These are phyloP conservation scores for Salvelinus fontinalis DNA, from an alignment of 2,113 vertebrate species.

Conservation along the genomic window DNA sequence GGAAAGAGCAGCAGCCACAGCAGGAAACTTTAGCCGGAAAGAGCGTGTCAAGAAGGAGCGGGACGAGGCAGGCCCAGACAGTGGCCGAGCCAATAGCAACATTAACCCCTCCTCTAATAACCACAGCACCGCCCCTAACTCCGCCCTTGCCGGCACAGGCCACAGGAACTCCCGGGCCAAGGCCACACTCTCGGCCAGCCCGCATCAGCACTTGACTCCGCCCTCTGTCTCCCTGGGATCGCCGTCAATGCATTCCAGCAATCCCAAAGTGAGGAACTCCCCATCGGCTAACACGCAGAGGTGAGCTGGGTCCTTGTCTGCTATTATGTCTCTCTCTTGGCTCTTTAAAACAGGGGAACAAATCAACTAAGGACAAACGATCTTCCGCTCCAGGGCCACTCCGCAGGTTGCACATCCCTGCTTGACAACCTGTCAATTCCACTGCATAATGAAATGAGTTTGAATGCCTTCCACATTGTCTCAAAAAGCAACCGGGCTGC, in stretches of 20 bases:
- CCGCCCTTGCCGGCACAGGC: constrained; percentile 50
- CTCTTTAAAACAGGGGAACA: too few species aligned
- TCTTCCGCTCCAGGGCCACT: too few species aligned
- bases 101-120: too few species aligned
- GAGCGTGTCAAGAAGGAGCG: constrained; percentile 79
- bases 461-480: too few species aligned
- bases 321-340: background rate
- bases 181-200: constrained; percentile 43
- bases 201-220: constrained; percentile 80
- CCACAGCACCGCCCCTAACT: too few species aligned
- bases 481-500: too few species aligned
- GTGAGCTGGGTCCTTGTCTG: constrained; percentile 59
- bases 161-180: constrained; percentile 58
- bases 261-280: constrained; percentile 92
- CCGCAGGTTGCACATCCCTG: too few species aligned
- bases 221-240: constrained; percentile 80
- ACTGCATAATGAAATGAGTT: too few species aligned
- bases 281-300: constrained; percentile 89
- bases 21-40: constrained; percentile 79
- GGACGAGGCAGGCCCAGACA: constrained; percentile 76
- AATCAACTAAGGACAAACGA: too few species aligned
- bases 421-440: too few species aligned
- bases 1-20: constrained; percentile 63
- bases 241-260: constrained; percentile 95
- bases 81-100: constrained; percentile 52